A percentile compares a stretch with the other conserved stretches of the same genome.
Evolutionary conservation across 2,113 vertebrate genomes (phyloP).

Genomic region (Lepidiolamprologus cunningtoni): DNA sequence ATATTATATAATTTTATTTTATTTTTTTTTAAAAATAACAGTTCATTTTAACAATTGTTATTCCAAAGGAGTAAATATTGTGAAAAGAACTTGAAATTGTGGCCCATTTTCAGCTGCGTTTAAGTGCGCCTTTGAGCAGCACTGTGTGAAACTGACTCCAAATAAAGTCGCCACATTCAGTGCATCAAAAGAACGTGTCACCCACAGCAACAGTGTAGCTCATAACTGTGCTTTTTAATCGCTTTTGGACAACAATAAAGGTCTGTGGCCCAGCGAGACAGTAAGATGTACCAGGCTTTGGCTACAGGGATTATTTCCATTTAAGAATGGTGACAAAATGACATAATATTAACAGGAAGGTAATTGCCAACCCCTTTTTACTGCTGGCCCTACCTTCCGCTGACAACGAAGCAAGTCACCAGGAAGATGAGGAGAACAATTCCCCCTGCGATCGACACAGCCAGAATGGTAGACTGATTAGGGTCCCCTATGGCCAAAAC

Average conservation of each 20-base stretch:
- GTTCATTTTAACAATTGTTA: not conserved
- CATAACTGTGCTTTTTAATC: not conserved
- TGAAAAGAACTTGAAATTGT: not conserved
- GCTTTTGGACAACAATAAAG: not conserved
- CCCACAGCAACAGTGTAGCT: not conserved
- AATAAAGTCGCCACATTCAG: not conserved
- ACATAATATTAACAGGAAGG: not conserved
- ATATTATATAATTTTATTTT: not conserved
- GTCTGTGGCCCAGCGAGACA: not conserved
- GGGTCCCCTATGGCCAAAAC: slow-evolving; percentile 78
- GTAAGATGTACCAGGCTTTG: not conserved
- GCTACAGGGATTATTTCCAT: not conserved
- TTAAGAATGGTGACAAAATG: not conserved
- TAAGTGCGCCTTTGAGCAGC: not conserved
- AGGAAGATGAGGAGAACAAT: slow-evolving; percentile 76
- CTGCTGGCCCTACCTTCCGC: slow-evolving; percentile 67
- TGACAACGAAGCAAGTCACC: slow-evolving; percentile 78
- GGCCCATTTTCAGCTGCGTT: not conserved
- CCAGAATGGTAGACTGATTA: slow-evolving; percentile 77
- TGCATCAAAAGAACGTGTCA: not conserved
- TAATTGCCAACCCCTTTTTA: not conserved
- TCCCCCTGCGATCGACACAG: slow-evolving; percentile 74
- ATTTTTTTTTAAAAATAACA: too few species aligned
- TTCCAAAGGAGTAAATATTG: not conserved
- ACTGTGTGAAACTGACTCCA: not conserved